A percentile compares a stretch with the other conserved stretches of the same genome.
These are phyloP conservation scores for Gambelia wislizenii DNA, from an alignment of 2,797 vertebrate species.

Conservation along the genomic window DNA sequence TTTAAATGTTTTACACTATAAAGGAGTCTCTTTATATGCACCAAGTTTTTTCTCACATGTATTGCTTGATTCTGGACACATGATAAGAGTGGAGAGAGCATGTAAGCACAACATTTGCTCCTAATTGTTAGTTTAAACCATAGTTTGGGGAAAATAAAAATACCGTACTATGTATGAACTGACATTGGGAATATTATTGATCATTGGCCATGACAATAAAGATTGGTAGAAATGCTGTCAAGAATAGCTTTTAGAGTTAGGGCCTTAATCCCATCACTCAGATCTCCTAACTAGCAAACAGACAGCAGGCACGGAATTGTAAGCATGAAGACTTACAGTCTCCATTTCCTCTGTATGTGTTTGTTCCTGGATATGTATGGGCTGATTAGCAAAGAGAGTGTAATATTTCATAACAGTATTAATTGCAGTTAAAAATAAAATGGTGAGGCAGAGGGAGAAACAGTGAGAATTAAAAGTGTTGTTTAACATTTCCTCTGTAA, in stretches of 20 bases:
- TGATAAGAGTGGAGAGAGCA: neutral
- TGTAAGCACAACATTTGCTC: neutral
- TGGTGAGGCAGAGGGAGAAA: neutral
- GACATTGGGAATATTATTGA: neutral
- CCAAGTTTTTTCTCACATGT: neutral
- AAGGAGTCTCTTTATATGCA: neutral
- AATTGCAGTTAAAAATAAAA: neutral
- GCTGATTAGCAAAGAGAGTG: neutral
- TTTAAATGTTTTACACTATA: neutral
- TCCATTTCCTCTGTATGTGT: neutral
- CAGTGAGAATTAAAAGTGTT: neutral
- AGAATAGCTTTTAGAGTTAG: neutral
- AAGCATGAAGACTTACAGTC: neutral
- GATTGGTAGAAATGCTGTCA: neutral
- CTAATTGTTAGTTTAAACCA: neutral
- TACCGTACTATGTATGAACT: neutral
- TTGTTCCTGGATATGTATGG: neutral
- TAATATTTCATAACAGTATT: neutral
- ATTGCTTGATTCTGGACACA: neutral
- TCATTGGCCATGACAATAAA: neutral
- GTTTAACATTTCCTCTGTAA: conserved; percentile 36
- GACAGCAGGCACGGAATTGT: neutral
- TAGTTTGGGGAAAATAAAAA: neutral
- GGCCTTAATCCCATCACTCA: neutral
- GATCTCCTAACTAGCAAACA: neutral